Percentiles rank a stretch among this genome's conserved stretches.
These are phyloP conservation scores for Cephus nigrinus DNA, from an alignment of 2,888 invertebrate species.

Conservation along the genomic window DNA sequence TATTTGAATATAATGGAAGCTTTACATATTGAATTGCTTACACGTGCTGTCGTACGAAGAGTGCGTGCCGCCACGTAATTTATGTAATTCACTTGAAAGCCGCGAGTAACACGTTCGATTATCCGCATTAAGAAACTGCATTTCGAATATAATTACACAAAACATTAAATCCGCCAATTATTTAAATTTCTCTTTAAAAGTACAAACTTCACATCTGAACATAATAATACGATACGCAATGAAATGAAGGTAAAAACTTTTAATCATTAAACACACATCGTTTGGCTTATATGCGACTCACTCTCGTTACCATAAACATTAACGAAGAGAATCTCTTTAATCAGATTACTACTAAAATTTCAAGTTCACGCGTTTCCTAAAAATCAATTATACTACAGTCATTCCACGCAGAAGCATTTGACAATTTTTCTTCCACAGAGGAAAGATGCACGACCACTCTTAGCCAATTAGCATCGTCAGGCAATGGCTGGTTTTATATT, in stretches of 20 bases:
- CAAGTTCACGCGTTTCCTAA: background rate
- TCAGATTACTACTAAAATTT: background rate
- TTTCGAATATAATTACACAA: background rate
- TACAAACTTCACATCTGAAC: background rate
- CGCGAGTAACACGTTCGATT: background rate
- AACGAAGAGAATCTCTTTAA: no score
- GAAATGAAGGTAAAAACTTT: background rate
- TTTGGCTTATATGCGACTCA: no score
- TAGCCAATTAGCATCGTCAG: conserved; percentile 1
- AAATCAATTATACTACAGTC: background rate
- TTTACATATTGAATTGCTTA: conserved; percentile 17
- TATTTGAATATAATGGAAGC: conserved; percentile 17
- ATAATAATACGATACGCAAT: background rate
- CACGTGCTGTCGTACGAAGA: background rate
- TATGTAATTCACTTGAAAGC: background rate
- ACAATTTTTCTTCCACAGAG: background rate
- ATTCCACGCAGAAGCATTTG: background rate
- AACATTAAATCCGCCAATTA: background rate
- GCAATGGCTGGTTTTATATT: background rate
- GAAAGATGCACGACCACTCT: background rate
- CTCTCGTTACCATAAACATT: no score
- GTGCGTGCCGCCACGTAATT: background rate
- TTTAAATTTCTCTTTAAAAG: background rate
- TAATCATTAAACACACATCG: background rate
- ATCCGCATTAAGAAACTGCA: background rate